These are phyloP conservation scores for Panagrolaimus sp. DNA, from an alignment of 1,140 invertebrate species.

Conservation along the genomic window DNA sequence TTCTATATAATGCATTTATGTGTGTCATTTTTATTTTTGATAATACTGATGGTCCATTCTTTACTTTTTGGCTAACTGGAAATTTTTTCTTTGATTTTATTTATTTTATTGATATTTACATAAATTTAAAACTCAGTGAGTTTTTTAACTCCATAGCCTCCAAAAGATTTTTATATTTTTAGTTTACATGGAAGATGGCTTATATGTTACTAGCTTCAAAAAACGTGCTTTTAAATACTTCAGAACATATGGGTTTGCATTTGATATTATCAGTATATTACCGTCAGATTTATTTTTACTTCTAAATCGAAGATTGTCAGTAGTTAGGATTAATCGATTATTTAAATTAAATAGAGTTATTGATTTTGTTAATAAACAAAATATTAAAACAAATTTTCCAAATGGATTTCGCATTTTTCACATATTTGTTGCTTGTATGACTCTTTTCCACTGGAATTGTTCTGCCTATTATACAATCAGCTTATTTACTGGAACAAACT, in stretches of 20 bases:
- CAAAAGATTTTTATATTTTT: not conserved
- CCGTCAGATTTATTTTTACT: constrained; percentile 35
- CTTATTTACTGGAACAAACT: constrained; percentile 34
- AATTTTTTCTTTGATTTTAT: constrained; percentile 38
- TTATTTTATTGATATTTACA: constrained; percentile 34
- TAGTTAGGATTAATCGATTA: constrained; percentile 32
- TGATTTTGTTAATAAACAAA: constrained; percentile 42
- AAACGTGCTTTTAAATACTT: constrained; percentile 38
- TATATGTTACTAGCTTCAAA: constrained; percentile 23
- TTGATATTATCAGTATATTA: constrained; percentile 32
- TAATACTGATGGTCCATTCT: constrained; percentile 28
- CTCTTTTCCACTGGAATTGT: constrained; percentile 46
- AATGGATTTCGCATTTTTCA: constrained; percentile 47
- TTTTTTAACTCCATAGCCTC: not conserved
- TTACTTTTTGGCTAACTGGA: constrained; percentile 29
- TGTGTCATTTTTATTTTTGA: constrained; percentile 48
- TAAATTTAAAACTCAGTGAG: constrained; percentile 41
- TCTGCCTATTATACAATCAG: constrained; percentile 47
- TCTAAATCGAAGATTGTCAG: constrained; percentile 19
- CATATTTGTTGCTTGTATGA: constrained; percentile 38
- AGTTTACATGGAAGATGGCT: constrained; percentile 38
- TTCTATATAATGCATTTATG: constrained; percentile 43
- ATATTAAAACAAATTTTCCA: constrained; percentile 46
- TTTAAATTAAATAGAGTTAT: constrained; percentile 27
- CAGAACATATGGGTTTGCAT: constrained; percentile 22